phyloP scores from a whole-genome alignment of 2,113 vertebrate genomes.

The Cyprinodon variegatus region DNA sequence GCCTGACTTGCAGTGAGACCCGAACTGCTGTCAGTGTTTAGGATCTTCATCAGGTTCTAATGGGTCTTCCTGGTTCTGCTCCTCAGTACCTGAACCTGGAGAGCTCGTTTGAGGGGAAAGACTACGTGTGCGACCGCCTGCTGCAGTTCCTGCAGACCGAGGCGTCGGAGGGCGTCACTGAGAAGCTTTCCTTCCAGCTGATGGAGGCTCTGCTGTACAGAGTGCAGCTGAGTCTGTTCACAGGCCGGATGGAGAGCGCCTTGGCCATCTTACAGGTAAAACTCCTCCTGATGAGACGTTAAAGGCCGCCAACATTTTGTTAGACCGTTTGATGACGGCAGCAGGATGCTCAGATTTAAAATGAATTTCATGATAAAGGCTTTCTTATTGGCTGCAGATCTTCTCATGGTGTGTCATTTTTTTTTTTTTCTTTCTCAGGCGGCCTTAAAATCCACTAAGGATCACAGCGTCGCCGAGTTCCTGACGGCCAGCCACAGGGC shows the following conservation, averaged over 20 bases:
- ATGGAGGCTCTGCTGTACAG: slow-evolving; percentile 91
- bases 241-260: slow-evolving; percentile 87
- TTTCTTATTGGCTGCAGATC: background rate
- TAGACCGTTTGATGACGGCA: too few species aligned
- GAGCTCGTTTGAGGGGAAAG: slow-evolving; percentile 92
- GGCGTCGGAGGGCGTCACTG: slow-evolving; percentile 59
- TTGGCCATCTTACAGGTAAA: slow-evolving; percentile 88
- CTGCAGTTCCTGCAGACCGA: slow-evolving; percentile 82
- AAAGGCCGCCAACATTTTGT: background rate
- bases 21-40: too few species aligned
- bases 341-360: too few species aligned
- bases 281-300: background rate
- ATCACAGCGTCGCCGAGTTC: slow-evolving; percentile 42
- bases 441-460: slow-evolving; percentile 81
- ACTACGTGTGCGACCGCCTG: slow-evolving; percentile 89
- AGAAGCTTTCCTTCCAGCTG: slow-evolving; percentile 88
- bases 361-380: too few species aligned
- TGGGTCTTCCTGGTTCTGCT: background rate
- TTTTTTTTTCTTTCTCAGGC: slow-evolving; percentile 70
- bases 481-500: slow-evolving; percentile 79
- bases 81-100: slow-evolving; percentile 90
- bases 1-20: too few species aligned
- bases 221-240: slow-evolving; percentile 89
- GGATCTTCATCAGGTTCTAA: background rate
- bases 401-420: background rate